phyloP scores from a whole-genome alignment of 2,113 vertebrate species.

The Pandion haliaetus region DNA sequence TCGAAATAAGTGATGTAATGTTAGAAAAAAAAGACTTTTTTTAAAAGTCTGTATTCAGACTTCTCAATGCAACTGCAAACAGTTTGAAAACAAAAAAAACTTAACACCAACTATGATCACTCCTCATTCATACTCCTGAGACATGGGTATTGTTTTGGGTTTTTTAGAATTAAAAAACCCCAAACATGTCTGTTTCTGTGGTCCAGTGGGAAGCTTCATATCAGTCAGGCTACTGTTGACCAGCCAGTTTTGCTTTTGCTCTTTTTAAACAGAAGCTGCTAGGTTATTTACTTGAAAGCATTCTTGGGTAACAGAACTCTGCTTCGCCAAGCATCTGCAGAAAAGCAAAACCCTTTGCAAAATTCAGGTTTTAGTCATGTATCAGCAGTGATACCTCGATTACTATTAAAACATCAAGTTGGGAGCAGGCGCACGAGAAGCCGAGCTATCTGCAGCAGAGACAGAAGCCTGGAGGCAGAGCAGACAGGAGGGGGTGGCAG shows the following conservation, averaged over 20 bases:
- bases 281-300: background rate
- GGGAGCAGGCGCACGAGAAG: background rate
- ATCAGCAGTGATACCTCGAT: background rate
- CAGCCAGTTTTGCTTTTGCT: background rate
- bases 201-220: background rate
- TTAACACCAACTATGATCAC: background rate
- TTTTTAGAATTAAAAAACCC: background rate
- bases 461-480: background rate
- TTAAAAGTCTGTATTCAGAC: background rate
- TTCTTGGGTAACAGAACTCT: background rate
- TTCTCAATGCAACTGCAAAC: background rate
- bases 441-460: background rate
- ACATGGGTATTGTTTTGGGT: background rate
- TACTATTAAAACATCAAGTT: fast-evolving
- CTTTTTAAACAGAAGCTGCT: background rate
- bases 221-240: background rate
- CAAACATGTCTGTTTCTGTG: background rate
- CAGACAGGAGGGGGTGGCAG: background rate
- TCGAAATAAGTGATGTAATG: background rate
- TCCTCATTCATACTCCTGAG: background rate
- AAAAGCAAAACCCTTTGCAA: background rate
- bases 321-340: background rate
- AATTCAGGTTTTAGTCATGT: background rate
- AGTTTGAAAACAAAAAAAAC: background rate
- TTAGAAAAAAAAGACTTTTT: background rate